A percentile compares a stretch with the other conserved stretches of the same genome.
These are phyloP conservation scores for Poecilus cupreus DNA, from an alignment of 2,888 invertebrate species.

Conservation along the genomic window DNA sequence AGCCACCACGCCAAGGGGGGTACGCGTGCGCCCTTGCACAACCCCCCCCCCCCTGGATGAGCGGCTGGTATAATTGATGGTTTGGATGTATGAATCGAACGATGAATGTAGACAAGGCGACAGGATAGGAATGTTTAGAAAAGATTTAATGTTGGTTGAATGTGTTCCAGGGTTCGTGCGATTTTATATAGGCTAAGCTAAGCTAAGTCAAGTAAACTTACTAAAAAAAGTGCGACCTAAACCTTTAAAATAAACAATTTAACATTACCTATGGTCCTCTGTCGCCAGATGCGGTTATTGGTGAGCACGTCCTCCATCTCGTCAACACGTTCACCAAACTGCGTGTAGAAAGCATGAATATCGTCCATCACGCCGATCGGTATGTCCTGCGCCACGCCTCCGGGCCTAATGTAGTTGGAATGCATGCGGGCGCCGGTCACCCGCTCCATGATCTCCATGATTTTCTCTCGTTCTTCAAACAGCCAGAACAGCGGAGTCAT, in stretches of 20 bases:
- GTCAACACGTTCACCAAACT: constrained; percentile 85
- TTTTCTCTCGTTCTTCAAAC: constrained; percentile 91
- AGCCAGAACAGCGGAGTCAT: constrained; percentile 94
- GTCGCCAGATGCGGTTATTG: constrained; percentile 83
- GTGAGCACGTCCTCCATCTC: constrained; percentile 89
- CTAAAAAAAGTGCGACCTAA: too few relatives aligned
- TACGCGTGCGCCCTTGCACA: too few relatives aligned
- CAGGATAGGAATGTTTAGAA: too few relatives aligned
- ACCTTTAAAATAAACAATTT: neutral
- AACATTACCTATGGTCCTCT: constrained; percentile 73
- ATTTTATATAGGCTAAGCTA: too few relatives aligned
- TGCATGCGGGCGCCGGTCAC: constrained; percentile 90
- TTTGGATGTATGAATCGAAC: too few relatives aligned
- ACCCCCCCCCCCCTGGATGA: too few relatives aligned
- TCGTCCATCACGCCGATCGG: constrained; percentile 79
- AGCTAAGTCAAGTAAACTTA: too few relatives aligned
- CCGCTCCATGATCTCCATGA: constrained; percentile 90
- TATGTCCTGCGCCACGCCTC: constrained; percentile 81
- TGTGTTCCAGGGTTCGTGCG: too few relatives aligned
- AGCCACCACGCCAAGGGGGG: too few relatives aligned
- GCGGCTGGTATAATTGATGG: too few relatives aligned
- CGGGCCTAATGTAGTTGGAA: constrained; percentile 87
- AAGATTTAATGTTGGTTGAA: too few relatives aligned
- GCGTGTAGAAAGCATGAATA: constrained; percentile 80
- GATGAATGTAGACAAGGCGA: too few relatives aligned